Conservation (phyloP, 2,113 vertebrate species). For the Aix galericulata region DNA sequence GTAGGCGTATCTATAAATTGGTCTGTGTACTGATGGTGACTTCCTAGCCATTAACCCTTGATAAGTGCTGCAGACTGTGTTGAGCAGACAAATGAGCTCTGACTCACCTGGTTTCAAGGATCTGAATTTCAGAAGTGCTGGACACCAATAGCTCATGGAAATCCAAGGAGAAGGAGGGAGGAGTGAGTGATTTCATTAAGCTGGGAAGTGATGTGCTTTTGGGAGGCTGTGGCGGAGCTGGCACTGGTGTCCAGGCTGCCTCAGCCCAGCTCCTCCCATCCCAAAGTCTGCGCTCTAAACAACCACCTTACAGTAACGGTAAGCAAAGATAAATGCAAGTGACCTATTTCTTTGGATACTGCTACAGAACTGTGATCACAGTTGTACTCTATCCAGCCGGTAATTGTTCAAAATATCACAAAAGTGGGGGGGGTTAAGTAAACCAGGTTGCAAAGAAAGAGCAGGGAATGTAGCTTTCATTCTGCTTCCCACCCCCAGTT, state of each 20-base stretch:
- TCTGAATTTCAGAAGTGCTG: background rate
- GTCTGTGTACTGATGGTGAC: background rate
- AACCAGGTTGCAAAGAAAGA: background rate
- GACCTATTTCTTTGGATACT: background rate
- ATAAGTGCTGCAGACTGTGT: background rate
- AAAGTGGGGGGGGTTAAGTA: background rate
- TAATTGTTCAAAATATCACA: rapidly evolving
- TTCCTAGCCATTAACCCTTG: background rate
- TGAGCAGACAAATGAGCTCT: background rate
- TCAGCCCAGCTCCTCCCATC: background rate
- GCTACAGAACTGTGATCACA: rapidly evolving
- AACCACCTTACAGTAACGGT: too few relatives aligned
- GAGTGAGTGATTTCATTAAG: background rate
- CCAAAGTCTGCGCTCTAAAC: background rate
- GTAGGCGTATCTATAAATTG: background rate
- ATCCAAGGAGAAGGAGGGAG: background rate
- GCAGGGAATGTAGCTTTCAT: rapidly evolving
- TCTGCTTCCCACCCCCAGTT: background rate
- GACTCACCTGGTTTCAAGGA: background rate
- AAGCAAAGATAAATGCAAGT: background rate
- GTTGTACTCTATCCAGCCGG: background rate
- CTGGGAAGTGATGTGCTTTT: background rate
- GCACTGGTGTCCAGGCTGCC: background rate
- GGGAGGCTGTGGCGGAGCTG: background rate
- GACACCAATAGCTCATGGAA: background rate